Base-by-base conservation (phyloP, 1,140 invertebrate genomes). In the Drosophila sucinea region DNA sequence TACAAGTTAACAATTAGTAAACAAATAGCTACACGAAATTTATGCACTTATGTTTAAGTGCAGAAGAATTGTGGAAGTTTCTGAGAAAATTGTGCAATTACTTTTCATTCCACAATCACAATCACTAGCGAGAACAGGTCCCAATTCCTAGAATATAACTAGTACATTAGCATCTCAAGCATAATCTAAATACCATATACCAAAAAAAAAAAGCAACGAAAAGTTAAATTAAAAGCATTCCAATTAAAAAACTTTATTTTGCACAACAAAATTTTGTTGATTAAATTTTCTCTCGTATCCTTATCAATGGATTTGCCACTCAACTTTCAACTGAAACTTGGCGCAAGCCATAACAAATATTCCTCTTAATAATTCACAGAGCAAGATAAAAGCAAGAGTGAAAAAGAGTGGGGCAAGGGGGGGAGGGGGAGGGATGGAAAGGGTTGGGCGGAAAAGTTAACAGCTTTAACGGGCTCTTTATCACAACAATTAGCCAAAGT, bases 401-500 rank as follows among this genome's bases (percentile, higher is more conserved):
- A 23, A 23, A 25, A 0, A 6, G 17, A 25, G 23, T 7, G 27
- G 7, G 7, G 17, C 10, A 6, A 3, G 25, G 2, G 8, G 3
- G 6, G 1, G 7, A 3, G 44, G 3, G 23, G 23, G 0, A 23
- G 41, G 38, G 1, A 33, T 33, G 32, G 38, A 2, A 1, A n/a
- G 4, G 41, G n/a, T 0, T 0, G 2, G 11, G 41, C 1, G 7
- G 32, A n/a, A 30, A 44, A 56, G 47, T 61, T 73, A 17, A 27
- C 27, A 32, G 62, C 41, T 61, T 30, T 33, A 68, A 74, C 51
- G 44, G 57, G 55, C 73, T 67, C 77, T 67, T 77, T 71, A 83
- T 67, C 71, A 70, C 33, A 67, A 76, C 72, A 83, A 83, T 83
- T 83, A 77, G 73, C 66, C 62, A 73, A 84, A 77, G 81, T 84